Evolutionary conservation across 2,113 vertebrate species (phyloP), one percentile per base, ranked within the genome.

Genomic region (Apteryx owenii): DNA sequence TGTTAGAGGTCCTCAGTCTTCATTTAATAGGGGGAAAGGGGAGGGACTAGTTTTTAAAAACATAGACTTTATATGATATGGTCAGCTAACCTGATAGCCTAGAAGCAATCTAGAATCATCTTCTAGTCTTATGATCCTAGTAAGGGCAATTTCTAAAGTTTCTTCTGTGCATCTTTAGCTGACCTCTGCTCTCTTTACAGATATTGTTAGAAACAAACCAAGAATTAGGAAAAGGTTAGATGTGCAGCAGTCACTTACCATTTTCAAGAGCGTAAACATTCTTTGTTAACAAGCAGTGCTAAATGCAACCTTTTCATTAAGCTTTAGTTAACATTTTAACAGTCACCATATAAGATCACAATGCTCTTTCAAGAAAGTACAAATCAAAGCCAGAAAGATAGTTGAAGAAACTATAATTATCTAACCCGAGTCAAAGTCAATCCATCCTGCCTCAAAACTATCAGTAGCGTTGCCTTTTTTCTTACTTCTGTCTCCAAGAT

Each of bases 11-110:
- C 85, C 33, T 40, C 40, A 38, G 14, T 56, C 69, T 64, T 53
- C 18, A 31, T 58, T 58, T 0, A 0, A 33, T 19, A 88, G 36
- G 58, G 0, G 10, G 28, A 61, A 2, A 36, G 3, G 26, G 17
- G 7, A 76, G 5, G 14, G 93, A 56, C 11, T 3, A 69, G 23
- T 4, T 62, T 66, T 48, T n/a, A 17, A 53, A 75, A 40, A 56
- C 26, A 58, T 0, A 89, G 12, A 65, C 13, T 15, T 90, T 70
- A 87, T 0, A 7, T 31, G 83, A 93, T 26, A 75, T 1, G 5
- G 56, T 44, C 68, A 90, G 36, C 76, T 88, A 81, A 42, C 33
- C 7, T 42, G 38, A 68, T 18, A 77, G 5, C 9, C 18, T 64
- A 75, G 46, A 85, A 77, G 36, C 3, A 56, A 71, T 51, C 64